Percentiles rank a stretch among this genome's conserved stretches.
Conservation (phyloP, 2,797 vertebrate species). For the Sebastes vulpes region DNA sequence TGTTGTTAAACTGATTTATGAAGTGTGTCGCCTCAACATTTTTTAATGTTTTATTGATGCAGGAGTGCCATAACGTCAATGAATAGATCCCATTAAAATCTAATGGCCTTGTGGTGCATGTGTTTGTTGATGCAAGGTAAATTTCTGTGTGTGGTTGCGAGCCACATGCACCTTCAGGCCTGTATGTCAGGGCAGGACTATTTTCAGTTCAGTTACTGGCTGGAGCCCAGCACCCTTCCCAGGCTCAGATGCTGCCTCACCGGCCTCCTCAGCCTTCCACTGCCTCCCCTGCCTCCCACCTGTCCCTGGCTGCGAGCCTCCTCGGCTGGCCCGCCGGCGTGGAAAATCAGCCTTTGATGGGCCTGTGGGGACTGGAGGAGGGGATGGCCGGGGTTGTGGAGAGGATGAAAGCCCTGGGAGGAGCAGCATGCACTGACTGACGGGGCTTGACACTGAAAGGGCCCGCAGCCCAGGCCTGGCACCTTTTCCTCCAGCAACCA, state of each 20-base stretch:
- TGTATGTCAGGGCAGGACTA: constrained; percentile 73
- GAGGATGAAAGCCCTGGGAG: constrained; percentile 71
- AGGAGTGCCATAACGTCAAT: constrained; percentile 59
- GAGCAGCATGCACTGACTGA: constrained; percentile 73
- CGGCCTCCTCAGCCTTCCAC: constrained; percentile 51
- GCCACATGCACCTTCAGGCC: constrained; percentile 42
- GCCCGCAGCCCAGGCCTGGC: constrained; percentile 60
- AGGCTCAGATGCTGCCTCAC: constrained; percentile 81
- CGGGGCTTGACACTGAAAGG: constrained; percentile 68
- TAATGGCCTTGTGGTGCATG: constrained; percentile 49
- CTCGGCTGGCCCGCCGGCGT: constrained; percentile 79
- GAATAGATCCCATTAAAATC: constrained; percentile 71
- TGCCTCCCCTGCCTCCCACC: constrained; percentile 72
- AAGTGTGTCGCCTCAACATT: constrained; percentile 61
- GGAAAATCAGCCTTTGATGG: constrained; percentile 89
- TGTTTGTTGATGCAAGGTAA: constrained; percentile 60
- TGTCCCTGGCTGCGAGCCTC: constrained; percentile 79
- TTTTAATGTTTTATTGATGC: constrained; percentile 73
- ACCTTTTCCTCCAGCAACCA: constrained; percentile 17
- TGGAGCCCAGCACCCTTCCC: constrained; percentile 68
- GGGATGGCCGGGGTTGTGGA: constrained; percentile 69
- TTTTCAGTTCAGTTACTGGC: constrained; percentile 85
- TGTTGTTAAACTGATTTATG: constrained; percentile 76
- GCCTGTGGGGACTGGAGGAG: constrained; percentile 72
- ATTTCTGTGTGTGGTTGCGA: constrained; percentile 28